Conservation (phyloP, 2,113 vertebrate species). For the Tapirus terrestris region DNA sequence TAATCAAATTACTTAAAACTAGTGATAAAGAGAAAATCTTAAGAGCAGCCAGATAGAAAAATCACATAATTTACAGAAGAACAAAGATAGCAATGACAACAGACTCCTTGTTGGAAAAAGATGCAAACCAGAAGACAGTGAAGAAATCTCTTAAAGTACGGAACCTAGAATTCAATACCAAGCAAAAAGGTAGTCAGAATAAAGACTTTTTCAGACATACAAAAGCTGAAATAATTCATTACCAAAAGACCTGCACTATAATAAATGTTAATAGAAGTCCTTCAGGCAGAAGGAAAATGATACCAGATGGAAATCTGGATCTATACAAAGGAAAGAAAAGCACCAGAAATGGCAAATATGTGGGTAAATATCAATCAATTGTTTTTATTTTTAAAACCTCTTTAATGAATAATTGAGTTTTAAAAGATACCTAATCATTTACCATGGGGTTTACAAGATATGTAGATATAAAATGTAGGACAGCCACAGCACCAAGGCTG, state of each 20-base stretch:
- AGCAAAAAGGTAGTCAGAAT: neutral
- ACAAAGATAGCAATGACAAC: neutral
- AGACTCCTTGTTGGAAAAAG: neutral
- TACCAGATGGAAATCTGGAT: neutral
- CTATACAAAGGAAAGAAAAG: neutral
- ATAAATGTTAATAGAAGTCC: neutral
- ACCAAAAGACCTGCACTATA: neutral
- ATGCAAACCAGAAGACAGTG: neutral
- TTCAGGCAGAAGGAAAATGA: neutral
- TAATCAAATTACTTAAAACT: neutral
- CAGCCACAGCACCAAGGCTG: neutral
- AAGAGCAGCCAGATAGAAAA: neutral
- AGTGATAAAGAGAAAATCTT: neutral
- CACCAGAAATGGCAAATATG: neutral
- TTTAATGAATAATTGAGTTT: conserved; percentile 3
- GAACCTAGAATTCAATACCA: neutral
- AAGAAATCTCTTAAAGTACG: neutral
- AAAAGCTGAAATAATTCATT: neutral
- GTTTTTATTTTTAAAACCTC: neutral
- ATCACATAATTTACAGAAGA: neutral
- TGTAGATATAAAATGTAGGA: neutral
- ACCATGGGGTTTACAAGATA: neutral
- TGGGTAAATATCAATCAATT: neutral
- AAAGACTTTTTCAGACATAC: neutral
- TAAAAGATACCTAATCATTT: neutral